Evolutionary conservation across 1,140 invertebrate genomes (phyloP).

Genomic region (Aculops lycopersici): DNA sequence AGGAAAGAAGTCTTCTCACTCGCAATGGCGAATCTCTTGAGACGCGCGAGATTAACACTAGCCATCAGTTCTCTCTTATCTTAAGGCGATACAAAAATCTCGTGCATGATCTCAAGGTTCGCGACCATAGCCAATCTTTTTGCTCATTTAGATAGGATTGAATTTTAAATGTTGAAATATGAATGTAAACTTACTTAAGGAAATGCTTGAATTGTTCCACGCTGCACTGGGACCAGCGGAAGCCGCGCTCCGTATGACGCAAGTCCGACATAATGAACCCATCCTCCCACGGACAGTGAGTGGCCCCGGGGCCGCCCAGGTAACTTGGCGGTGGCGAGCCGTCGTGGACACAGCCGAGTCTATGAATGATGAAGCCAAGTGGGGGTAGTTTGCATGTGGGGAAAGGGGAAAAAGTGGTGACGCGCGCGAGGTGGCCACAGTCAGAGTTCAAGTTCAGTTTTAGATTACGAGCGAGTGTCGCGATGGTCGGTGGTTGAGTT

Average conservation of each 20-base stretch:
- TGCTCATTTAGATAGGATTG: constrained; percentile 1
- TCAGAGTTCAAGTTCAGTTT: constrained; percentile 4
- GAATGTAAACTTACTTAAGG: constrained; percentile 42
- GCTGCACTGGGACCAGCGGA: constrained; percentile 69
- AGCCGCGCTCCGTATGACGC: constrained; percentile 65
- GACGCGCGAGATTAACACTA: neutral
- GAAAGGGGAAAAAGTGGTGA: neutral
- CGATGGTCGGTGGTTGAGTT: too few relatives aligned
- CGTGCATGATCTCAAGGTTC: neutral
- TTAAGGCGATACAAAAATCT: neutral
- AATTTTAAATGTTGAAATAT: constrained; percentile 3
- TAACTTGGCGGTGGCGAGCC: constrained; percentile 73
- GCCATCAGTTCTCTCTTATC: neutral
- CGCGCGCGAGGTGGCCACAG: neutral
- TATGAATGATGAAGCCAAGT: constrained; percentile 20
- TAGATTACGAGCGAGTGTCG: too few relatives aligned
- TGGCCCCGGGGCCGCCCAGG: constrained; percentile 66
- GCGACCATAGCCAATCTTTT: too few relatives aligned
- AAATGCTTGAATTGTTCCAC: constrained; percentile 82
- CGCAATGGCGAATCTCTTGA: neutral
- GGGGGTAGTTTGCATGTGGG: neutral
- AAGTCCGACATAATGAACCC: constrained; percentile 84
- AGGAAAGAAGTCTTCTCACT: neutral
- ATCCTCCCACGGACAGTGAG: constrained; percentile 76
- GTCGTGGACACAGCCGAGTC: constrained; percentile 68